phyloP scores from a whole-genome alignment of 2,797 vertebrate genomes.

The Sternotherus odoratus region DNA sequence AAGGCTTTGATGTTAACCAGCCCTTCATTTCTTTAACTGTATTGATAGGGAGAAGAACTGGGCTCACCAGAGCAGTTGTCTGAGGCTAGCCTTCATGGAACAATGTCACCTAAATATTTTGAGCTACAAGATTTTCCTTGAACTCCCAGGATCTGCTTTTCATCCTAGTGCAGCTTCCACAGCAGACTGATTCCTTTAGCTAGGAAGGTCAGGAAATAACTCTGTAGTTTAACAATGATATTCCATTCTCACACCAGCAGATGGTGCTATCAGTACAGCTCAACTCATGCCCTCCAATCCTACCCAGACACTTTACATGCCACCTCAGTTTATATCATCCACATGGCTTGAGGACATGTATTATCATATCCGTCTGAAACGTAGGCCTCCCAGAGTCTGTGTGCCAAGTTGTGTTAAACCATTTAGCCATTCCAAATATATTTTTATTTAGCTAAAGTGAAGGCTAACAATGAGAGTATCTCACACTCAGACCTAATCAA shows the following conservation, averaged over 20 bases:
- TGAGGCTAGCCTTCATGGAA: fast-evolving
- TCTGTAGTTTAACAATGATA: fast-evolving
- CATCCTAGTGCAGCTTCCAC: fast-evolving
- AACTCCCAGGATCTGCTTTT: fast-evolving
- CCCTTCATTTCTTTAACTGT: fast-evolving
- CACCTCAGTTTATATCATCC: fast-evolving
- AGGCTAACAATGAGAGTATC: fast-evolving
- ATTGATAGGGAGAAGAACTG: neutral
- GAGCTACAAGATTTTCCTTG: fast-evolving
- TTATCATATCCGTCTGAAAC: fast-evolving
- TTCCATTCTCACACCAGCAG: conserved; percentile 66
- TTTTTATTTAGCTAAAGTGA: neutral
- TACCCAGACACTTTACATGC: fast-evolving
- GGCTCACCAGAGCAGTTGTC: neutral
- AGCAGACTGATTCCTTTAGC: neutral
- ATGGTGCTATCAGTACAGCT: conserved; percentile 69
- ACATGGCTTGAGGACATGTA: fast-evolving
- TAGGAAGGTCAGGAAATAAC: fast-evolving
- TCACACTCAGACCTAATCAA: fast-evolving
- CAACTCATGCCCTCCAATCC: neutral
- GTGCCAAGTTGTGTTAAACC: neutral
- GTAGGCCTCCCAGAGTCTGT: fast-evolving
- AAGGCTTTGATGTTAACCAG: neutral
- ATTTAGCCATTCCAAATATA: no score
- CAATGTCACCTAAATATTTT: fast-evolving